Conservation (phyloP, 1,140 invertebrate species). For the Diploscapter pachys region DNA sequence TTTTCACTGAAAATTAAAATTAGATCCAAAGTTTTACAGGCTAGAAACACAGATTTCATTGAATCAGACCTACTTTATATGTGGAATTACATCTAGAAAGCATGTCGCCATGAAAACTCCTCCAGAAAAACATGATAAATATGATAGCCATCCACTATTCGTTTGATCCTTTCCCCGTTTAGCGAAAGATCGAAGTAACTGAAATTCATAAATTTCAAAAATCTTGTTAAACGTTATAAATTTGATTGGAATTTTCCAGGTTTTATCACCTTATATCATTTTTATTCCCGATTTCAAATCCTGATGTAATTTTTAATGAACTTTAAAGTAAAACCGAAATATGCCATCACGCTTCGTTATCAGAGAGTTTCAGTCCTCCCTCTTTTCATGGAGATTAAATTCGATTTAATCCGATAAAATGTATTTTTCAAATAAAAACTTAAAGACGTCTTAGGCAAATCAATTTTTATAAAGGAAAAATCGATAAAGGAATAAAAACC, state of each 20-base stretch:
- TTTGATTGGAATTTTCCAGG: constrained; percentile 1
- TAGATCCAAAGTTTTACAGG: background rate
- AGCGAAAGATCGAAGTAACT: constrained; percentile 29
- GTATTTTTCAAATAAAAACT: constrained; percentile 19
- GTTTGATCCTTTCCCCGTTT: constrained; percentile 36
- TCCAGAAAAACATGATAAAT: constrained; percentile 77
- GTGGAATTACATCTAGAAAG: constrained; percentile 78
- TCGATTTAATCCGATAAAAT: constrained; percentile 19
- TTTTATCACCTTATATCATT: too few relatives aligned
- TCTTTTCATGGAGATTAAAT: too few relatives aligned
- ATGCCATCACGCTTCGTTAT: too few relatives aligned
- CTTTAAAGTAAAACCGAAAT: too few relatives aligned
- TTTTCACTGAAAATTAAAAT: constrained; percentile 18
- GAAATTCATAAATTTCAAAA: constrained; percentile 11
- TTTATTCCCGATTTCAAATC: too few relatives aligned
- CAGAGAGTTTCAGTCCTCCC: too few relatives aligned
- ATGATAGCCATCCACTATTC: constrained; percentile 52
- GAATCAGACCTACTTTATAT: constrained; percentile 67
- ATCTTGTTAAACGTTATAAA: constrained; percentile 18
- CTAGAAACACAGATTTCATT: background rate
- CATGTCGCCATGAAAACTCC: constrained; percentile 80
- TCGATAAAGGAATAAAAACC: background rate
- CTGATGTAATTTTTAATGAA: too few relatives aligned
- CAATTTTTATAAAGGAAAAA: constrained; percentile 6
- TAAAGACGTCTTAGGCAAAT: constrained; percentile 1